phyloP scores from a whole-genome alignment of 1,140 invertebrate genomes.

The Hyphantria cunea region DNA sequence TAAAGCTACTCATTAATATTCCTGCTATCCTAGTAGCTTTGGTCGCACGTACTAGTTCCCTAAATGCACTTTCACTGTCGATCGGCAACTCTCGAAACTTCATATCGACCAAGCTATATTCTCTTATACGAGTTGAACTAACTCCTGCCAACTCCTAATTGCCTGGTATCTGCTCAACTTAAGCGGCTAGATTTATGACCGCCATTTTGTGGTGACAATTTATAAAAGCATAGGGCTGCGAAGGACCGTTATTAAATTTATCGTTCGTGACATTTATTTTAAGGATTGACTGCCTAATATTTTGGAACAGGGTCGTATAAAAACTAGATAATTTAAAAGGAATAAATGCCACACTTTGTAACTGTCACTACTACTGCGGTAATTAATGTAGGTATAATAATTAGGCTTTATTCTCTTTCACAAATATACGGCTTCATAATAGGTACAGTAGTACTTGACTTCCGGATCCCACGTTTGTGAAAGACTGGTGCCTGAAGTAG shows the following conservation, averaged over 20 bases:
- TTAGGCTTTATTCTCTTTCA: too few relatives aligned
- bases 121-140: constrained; percentile 59
- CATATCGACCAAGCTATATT: constrained; percentile 44
- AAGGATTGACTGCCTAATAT: constrained; percentile 18
- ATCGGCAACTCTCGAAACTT: constrained; percentile 44
- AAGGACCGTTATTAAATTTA: constrained; percentile 39
- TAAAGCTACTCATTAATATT: constrained; percentile 63
- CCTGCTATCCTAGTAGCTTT: constrained; percentile 58
- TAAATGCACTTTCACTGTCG: constrained; percentile 73
- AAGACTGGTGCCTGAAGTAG: too few relatives aligned
- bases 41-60: constrained; percentile 46
- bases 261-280: constrained; percentile 32
- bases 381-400: too few relatives aligned
- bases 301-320: constrained; percentile 12
- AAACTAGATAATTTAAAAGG: constrained; percentile 18
- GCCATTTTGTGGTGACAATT: constrained; percentile 47
- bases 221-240: constrained; percentile 37
- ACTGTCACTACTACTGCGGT: not conserved
- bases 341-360: not conserved
- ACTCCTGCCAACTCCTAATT: constrained; percentile 70
- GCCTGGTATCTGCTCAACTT: constrained; percentile 58
- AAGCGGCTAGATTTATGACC: constrained; percentile 50
- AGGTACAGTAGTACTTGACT: too few relatives aligned
- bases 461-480: too few relatives aligned
- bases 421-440: too few relatives aligned